Evolutionary conservation across 2,888 invertebrate genomes (phyloP).

Genomic region (Oasisia sp.): DNA sequence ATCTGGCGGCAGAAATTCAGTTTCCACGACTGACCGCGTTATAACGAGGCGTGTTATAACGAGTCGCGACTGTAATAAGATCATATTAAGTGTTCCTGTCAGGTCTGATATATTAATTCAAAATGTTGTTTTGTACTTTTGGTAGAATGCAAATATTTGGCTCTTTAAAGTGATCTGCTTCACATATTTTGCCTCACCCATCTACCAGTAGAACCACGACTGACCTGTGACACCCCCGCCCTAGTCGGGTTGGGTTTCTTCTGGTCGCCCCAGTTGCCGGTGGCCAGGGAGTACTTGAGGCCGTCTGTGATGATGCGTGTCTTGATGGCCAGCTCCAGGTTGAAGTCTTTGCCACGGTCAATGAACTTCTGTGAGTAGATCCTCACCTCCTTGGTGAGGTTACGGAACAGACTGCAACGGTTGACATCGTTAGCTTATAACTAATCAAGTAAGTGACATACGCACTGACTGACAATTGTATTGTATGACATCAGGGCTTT

Average conservation of each 20-base stretch:
- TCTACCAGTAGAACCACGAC: neutral
- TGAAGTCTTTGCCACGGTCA: conserved; percentile 99
- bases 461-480: no score
- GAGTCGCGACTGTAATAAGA: no score
- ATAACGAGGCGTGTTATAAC: no score
- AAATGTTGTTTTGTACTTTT: neutral
- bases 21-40: no score
- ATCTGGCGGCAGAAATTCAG: no score
- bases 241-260: conserved; percentile 99
- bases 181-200: neutral
- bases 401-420: conserved; percentile 81
- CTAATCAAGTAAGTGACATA: conserved; percentile 71
- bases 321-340: conserved; percentile 94
- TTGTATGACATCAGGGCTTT: no score
- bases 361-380: conserved; percentile 99
- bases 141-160: neutral
- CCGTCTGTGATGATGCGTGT: conserved; percentile 99
- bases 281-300: conserved; percentile 95
- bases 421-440: no score
- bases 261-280: conserved; percentile 99
- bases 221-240: conserved; percentile 90
- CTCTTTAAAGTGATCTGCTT: neutral
- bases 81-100: no score
- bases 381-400: conserved; percentile 94
- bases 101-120: neutral